phyloP scores from a whole-genome alignment of 2,113 vertebrate genomes.

The Syngnathoides biaculeatus region DNA sequence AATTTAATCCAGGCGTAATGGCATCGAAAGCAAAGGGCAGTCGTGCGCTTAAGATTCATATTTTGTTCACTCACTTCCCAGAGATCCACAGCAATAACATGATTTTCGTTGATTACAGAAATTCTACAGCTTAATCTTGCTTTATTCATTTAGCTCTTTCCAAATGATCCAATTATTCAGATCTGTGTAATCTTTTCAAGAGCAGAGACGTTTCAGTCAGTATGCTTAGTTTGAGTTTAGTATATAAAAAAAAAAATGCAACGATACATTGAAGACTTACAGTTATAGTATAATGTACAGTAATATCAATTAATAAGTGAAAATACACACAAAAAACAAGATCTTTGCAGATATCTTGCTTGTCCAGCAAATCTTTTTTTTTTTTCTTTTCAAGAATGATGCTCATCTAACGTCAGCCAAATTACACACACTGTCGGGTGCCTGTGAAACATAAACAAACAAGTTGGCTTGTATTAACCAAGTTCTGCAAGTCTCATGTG shows the following conservation, averaged over 20 bases:
- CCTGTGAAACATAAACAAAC: too few relatives aligned
- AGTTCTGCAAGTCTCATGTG: too few relatives aligned
- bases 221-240: not conserved
- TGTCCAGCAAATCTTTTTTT: too few relatives aligned
- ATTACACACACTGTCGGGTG: too few relatives aligned
- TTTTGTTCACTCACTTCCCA: conserved; percentile 45
- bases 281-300: too few relatives aligned
- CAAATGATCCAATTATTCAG: conserved; percentile 32
- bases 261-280: too few relatives aligned
- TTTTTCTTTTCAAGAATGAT: too few relatives aligned
- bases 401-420: too few relatives aligned
- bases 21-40: conserved; percentile 54
- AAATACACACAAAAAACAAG: too few relatives aligned
- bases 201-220: not conserved
- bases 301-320: too few relatives aligned
- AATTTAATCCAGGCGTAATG: conserved; percentile 58
- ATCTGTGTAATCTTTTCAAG: conserved; percentile 39
- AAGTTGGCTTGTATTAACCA: too few relatives aligned
- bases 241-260: not conserved
- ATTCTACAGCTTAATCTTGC: conserved; percentile 55
- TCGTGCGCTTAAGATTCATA: conserved; percentile 39
- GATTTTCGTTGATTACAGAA: conserved; percentile 57
- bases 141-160: conserved; percentile 34
- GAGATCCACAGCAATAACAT: conserved; percentile 37
- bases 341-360: too few relatives aligned